These are phyloP conservation scores for Drosophila demipolita DNA, from an alignment of 2,888 invertebrate genomes.

Conservation along the genomic window DNA sequence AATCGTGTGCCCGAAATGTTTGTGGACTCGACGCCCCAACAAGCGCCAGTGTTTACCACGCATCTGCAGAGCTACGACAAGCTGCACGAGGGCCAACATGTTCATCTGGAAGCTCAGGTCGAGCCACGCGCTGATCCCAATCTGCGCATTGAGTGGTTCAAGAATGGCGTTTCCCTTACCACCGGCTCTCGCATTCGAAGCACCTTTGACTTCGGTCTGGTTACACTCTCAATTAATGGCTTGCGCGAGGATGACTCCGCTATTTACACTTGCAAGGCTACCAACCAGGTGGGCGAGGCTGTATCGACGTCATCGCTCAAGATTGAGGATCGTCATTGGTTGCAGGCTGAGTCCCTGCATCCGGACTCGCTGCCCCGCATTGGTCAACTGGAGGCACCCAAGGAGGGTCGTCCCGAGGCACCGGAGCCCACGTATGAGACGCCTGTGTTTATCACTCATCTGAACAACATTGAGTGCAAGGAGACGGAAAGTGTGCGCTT, in stretches of 20 bases:
- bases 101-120: conserved; percentile 94
- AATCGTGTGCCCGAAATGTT: conserved; percentile 95
- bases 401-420: conserved; percentile 88
- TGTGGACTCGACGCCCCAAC: conserved; percentile 92
- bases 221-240: conserved; percentile 95
- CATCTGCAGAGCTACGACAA: conserved; percentile 94
- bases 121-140: conserved; percentile 96
- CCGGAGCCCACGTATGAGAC: conserved; percentile 93
- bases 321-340: conserved; percentile 95
- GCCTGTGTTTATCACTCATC: conserved; percentile 95
- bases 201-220: conserved; percentile 98
- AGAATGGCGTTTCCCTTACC: conserved; percentile 94
- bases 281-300: conserved; percentile 96
- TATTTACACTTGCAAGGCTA: conserved; percentile 97
- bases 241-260: conserved; percentile 96
- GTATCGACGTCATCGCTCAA: conserved; percentile 96
- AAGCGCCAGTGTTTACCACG: conserved; percentile 98
- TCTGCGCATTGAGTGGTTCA: conserved; percentile 95
- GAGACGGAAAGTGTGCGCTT: conserved; percentile 96
- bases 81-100: conserved; percentile 93
- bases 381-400: conserved; percentile 93
- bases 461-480: conserved; percentile 94
- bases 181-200: conserved; percentile 96
- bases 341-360: conserved; percentile 94
- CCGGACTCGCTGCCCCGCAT: conserved; percentile 95